Base-by-base conservation (phyloP, 2,113 vertebrate species). In the Columba janthina region DNA sequence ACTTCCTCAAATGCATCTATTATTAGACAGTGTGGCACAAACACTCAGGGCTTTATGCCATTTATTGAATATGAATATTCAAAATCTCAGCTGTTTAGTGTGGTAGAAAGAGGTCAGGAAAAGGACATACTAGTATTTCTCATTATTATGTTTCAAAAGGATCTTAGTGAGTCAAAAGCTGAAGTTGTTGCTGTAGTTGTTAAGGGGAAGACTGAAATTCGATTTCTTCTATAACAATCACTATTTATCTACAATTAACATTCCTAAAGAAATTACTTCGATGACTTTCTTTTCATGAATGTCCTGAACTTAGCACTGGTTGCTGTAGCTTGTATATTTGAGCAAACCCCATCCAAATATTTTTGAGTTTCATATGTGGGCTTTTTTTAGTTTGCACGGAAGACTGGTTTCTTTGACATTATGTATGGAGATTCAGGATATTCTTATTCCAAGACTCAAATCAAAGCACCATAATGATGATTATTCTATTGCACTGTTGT, bases 31-130 rank as follows among this genome's bases (percentile, higher is more conserved):
- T 17, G 6, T 74, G 77, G 26, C 57, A 92, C 57, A 89, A 95
- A 93, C 54, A 76, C 34, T 80, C 19, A 58, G 21, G 44, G 34
- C 60, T 94, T 65, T 70, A 79, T 89, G 87, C 57, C 57, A 57
- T 85, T 89, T 94, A 77, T 61, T 84, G 57, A 53, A 84, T 85
- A 91, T 60, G 67, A 91, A 91, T 96, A 95, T 93, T 95, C 94
- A 96, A 85, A 90, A 73, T 58, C 11, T 54, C 50, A 89, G 31
- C 19, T 82, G 29, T 79, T 89, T 67, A 29, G 21, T 85, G 92
- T 70, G 31, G 40, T 70, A 66, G 42, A 54, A 83, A 70, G 19
- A 82, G 77, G 89, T 95, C 81, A 88, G 40, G 18, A 76, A 88
- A 62, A 95, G 50, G 75, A 89, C 77, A 94, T 85, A 6, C 57